Evolutionary conservation across 2,888 invertebrate species (phyloP).

Genomic region (Pachymerium ferrugineum): DNA sequence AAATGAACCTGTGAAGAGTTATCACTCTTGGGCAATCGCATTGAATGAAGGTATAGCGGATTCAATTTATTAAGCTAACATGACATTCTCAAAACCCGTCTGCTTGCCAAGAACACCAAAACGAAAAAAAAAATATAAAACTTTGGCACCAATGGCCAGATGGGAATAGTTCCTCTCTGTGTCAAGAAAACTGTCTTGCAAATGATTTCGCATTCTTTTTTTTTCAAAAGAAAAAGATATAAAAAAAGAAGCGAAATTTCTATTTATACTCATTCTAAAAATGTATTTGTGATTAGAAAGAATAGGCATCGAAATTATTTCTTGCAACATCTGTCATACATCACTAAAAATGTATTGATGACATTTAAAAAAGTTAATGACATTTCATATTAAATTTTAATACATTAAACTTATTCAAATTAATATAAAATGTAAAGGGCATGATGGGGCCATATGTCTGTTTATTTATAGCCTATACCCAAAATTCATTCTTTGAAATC

Average conservation of each 20-base stretch:
- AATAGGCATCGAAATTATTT: neutral
- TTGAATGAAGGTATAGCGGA: too few species aligned
- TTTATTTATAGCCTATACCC: too few species aligned
- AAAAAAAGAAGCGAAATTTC: too few species aligned
- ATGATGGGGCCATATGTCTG: too few species aligned
- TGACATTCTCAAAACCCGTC: neutral
- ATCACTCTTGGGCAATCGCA: neutral
- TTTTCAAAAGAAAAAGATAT: too few species aligned
- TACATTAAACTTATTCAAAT: neutral
- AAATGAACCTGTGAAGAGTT: neutral
- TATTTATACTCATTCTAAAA: too few species aligned
- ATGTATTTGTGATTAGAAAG: too few species aligned
- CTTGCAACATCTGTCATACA: neutral
- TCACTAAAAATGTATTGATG: neutral
- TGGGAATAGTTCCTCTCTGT: conserved; percentile 2
- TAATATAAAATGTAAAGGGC: too few species aligned
- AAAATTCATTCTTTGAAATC: too few species aligned
- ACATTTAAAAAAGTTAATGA: neutral
- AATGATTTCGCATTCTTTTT: neutral
- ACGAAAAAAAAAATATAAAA: neutral
- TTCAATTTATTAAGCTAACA: neutral
- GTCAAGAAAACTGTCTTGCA: neutral
- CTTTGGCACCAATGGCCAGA: neutral
- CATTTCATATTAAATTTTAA: neutral
- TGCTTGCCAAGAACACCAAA: neutral